Evolutionary conservation across 2,113 vertebrate genomes (phyloP).

Genomic region (Gobio gobio): DNA sequence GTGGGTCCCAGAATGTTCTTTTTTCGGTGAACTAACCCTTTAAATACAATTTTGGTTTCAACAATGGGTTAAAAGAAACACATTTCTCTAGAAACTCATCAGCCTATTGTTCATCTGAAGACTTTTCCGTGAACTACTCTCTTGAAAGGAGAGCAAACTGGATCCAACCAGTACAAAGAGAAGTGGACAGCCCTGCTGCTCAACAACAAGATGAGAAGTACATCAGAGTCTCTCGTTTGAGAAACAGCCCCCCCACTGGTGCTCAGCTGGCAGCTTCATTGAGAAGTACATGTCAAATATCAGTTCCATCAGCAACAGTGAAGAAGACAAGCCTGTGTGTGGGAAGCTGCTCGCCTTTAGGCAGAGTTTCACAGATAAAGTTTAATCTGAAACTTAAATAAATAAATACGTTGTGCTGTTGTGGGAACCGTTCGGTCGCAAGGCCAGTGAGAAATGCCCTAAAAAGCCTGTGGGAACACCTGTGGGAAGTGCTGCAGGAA

Average conservation of each 20-base stretch:
- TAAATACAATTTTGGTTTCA: background rate
- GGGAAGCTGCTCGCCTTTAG: slow-evolving; percentile 13
- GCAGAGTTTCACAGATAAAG: slow-evolving; percentile 9
- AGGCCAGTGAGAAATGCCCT: background rate
- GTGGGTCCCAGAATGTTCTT: no score
- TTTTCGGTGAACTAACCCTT: no score
- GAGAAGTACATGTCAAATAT: slow-evolving; percentile 11
- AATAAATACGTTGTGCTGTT: background rate
- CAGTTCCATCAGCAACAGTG: slow-evolving; percentile 11
- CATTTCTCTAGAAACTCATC: background rate
- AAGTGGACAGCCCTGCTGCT: background rate
- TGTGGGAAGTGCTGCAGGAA: background rate
- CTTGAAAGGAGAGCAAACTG: slow-evolving; percentile 8
- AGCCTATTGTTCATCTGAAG: slow-evolving; percentile 20
- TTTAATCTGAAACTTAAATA: background rate
- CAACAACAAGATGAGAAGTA: slow-evolving; percentile 4
- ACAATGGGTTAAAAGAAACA: background rate
- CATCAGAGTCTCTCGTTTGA: background rate
- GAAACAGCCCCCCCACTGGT: background rate
- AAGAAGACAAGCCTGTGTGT: background rate
- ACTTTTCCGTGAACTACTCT: background rate
- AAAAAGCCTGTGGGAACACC: background rate
- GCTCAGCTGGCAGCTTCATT: slow-evolving; percentile 1
- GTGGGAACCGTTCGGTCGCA: background rate
- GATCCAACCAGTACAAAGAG: slow-evolving; percentile 11